Base-by-base conservation (phyloP, 2,113 vertebrate genomes). In the Myotis brandtii region DNA sequence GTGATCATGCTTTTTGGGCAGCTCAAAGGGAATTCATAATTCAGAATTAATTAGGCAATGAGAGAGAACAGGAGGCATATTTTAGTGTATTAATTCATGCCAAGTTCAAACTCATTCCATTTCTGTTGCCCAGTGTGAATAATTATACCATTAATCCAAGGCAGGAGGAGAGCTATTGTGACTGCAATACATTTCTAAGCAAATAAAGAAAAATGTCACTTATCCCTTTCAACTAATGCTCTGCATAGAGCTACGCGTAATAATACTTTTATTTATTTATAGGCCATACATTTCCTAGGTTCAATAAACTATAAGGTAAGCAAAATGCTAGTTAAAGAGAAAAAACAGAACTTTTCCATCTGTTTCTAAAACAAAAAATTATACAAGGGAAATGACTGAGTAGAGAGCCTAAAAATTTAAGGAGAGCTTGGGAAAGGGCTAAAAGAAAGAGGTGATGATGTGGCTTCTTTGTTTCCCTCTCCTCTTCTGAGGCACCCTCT, bases 41-140 rank as follows among this genome's bases (percentile, higher is more conserved):
- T 98, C 95, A 97, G 48, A 95, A 97, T 97, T 98, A 98, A 97
- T 96, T 97, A 96, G 91, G 81, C 91, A 94, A 89, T 91, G 64
- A 96, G 62, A 32, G 54, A 97, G 96, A 97, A 90, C 91, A 97
- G 76, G 75, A 88, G 86, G 34, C 96, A 96, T 95, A 95, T 93
- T 96, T 97, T 97, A 87, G 62, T 93, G 46, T 86, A 93, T 96
- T 96, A 94, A 93, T 95, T 98, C 85, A 96, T 91, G 85, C 87
- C 91, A 96, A 96, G 81, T 97, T 97, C 89, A 95, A 79, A 83
- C 76, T 96, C 80, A 88, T 96, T 97, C 75, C 93, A 92, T 97
- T 86, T 92, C 89, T 96, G 81, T 96, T 95, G 93, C 88, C 89
- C 87, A 94, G 56, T 88, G 72, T 94, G 96, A 96, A 75, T 97